Conservation (phyloP, 2,797 vertebrate genomes). For the Myotis findleyi region DNA sequence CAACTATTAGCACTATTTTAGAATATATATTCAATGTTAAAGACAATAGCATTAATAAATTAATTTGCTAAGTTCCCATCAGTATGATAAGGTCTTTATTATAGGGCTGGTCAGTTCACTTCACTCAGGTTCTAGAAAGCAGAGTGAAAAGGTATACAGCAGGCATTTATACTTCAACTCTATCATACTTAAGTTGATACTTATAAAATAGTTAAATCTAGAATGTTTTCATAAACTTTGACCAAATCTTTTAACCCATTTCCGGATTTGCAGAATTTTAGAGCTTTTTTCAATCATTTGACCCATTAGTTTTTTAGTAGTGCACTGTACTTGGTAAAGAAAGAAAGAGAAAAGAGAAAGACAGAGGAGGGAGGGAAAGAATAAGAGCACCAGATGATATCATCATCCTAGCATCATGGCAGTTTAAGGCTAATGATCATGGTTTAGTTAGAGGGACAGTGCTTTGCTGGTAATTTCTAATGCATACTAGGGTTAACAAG, state of each 20-base stretch:
- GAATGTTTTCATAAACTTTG: neutral
- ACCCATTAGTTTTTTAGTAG: neutral
- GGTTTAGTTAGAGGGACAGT: neutral
- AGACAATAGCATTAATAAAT: neutral
- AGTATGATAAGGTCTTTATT: neutral
- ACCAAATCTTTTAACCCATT: neutral
- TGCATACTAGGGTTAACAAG: neutral
- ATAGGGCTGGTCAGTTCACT: neutral
- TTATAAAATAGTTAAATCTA: neutral
- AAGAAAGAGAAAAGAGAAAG: neutral
- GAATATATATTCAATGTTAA: neutral
- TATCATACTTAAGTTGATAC: neutral
- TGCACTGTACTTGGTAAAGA: neutral
- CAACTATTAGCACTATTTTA: neutral
- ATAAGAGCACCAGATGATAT: neutral
- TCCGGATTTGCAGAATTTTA: constrained; percentile 16
- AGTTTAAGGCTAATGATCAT: neutral
- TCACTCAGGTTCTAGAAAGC: neutral
- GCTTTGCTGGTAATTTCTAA: neutral
- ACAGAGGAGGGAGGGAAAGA: neutral
- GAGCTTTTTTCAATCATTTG: neutral
- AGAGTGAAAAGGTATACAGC: neutral
- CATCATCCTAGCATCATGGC: neutral
- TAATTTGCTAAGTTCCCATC: neutral
- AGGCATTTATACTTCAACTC: neutral